Evolutionary conservation across 2,888 invertebrate species (phyloP).

Genomic region (Ichneumoninae sp.): DNA sequence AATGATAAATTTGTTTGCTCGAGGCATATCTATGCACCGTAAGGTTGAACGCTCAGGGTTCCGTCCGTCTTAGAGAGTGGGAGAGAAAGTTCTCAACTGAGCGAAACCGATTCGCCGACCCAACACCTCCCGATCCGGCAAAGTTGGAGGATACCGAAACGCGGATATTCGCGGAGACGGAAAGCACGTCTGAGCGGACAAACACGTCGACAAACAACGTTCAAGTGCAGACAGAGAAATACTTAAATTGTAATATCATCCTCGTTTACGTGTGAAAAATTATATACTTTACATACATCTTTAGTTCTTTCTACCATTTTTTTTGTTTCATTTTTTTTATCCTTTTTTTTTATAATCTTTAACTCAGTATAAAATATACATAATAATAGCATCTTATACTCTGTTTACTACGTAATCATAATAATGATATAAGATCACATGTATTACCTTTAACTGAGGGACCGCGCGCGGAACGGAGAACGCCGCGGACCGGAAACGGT

Average conservation of each 20-base stretch:
- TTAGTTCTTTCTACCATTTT: conserved; percentile 61
- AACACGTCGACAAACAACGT: conserved; percentile 13
- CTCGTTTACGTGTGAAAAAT: conserved; percentile 70
- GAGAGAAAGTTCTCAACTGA: conserved; percentile 6
- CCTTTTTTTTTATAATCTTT: conserved; percentile 65
- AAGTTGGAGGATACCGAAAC: background rate
- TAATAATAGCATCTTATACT: conserved; percentile 78
- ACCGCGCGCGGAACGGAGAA: conserved; percentile 57
- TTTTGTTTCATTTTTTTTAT: conserved; percentile 45
- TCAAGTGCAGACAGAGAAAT: conserved; percentile 58
- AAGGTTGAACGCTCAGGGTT: conserved; percentile 15
- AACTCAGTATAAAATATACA: conserved; percentile 81
- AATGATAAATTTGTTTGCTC: conserved; percentile 36
- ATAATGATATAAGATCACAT: conserved; percentile 79
- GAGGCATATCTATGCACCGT: conserved; percentile 9
- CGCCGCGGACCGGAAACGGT: background rate
- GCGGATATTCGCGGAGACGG: background rate
- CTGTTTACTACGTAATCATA: conserved; percentile 77
- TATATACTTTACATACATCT: conserved; percentile 71
- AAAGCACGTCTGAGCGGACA: background rate
- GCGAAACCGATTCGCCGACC: conserved; percentile 1
- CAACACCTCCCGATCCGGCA: background rate
- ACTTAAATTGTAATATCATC: conserved; percentile 69
- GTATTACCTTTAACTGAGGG: conserved; percentile 73
- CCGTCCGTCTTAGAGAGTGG: background rate